Base-by-base conservation (phyloP, 2,113 vertebrate species). In the Lampris megalopsis region DNA sequence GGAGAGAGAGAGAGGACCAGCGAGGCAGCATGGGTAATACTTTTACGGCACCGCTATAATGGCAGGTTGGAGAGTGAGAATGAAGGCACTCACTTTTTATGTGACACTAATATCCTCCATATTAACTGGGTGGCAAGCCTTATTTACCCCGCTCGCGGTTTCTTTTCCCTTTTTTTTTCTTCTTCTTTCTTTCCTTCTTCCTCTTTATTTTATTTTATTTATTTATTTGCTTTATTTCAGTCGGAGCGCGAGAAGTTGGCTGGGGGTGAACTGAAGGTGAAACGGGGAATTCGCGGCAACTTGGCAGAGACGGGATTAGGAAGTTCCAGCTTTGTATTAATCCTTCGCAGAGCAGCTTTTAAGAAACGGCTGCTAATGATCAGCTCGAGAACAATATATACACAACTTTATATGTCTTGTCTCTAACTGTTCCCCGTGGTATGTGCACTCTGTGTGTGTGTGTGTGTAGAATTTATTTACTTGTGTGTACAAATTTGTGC, bases 21-120 rank as follows among this genome's bases (percentile, higher is more conserved):
- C 68, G 56, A 53, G 57, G 70, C n/a, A n/a, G n/a, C n/a, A n/a
- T n/a, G n/a, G n/a, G 84, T 80, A 78, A 84, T 76, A 74, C 85
- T 86, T 85, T 64, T 71, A 75, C 85, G 79, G 80, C 74, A 68
- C 57, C 62, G 76, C 59, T 77, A 76, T 78, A 85, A 86, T 87
- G 83, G 76, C 80, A 88, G 83, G 76, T 77, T 63, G 68, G 75
- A 79, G 47, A 85, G 76, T 69, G 76, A 82, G 74, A 36, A 68
- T 6, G 60, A 77, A 59, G 76, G 53, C 65, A 73, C 68, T 57
- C 13, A 63, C 41, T 82, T 82, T 85, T 83, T 61, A 78, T 70
- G 52, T 82, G 79, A 84, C 73, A 82, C 70, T 83, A 77, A 79
- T 89, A 75, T 83, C 53, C 70, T 59, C 68, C 0, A 1, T 37